A percentile compares a stretch with the other conserved stretches of the same genome.
These are phyloP conservation scores for Onychostoma macrolepis DNA, from an alignment of 2,113 vertebrate genomes.

Conservation along the genomic window DNA sequence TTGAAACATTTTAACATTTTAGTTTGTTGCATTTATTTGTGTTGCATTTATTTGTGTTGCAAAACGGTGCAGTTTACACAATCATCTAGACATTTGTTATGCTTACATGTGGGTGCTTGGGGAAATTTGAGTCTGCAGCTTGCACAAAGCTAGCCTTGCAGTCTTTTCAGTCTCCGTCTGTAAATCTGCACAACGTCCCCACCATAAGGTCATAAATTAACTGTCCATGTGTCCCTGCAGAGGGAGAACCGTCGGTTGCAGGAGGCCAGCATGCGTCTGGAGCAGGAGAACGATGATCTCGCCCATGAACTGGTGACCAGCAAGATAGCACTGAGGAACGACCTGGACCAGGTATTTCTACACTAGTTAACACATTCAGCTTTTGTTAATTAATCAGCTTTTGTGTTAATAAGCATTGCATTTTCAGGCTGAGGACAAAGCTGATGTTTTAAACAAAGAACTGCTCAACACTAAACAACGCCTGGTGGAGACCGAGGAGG, in stretches of 20 bases:
- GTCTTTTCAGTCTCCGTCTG: background rate
- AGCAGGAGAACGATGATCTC: slow-evolving; percentile 97
- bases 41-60: background rate
- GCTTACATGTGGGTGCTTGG: slow-evolving; percentile 1
- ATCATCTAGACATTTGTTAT: background rate
- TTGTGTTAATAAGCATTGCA: background rate
- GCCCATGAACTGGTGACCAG: slow-evolving; percentile 98
- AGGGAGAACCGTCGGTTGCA: slow-evolving; percentile 97
- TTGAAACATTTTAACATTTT: background rate
- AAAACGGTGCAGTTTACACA: background rate
- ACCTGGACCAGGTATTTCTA: slow-evolving; percentile 91
- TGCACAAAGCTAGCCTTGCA: slow-evolving; percentile 27
- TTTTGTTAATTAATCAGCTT: background rate
- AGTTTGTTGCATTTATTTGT: background rate
- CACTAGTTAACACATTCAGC: background rate
- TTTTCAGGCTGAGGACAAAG: slow-evolving; percentile 93
- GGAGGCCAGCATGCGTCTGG: slow-evolving; percentile 96
- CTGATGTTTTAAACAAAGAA: slow-evolving; percentile 95
- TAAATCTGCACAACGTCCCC: background rate
- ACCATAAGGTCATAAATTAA: background rate
- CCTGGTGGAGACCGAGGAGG: slow-evolving; percentile 94
- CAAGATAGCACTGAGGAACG: slow-evolving; percentile 95
- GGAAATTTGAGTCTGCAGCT: slow-evolving; percentile 21
- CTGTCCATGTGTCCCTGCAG: slow-evolving; percentile 67
- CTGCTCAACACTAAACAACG: slow-evolving; percentile 93